Evolutionary conservation across 2,113 vertebrate genomes (phyloP), one percentile per base, ranked within the genome.

Genomic region (Arvicanthis niloticus): DNA sequence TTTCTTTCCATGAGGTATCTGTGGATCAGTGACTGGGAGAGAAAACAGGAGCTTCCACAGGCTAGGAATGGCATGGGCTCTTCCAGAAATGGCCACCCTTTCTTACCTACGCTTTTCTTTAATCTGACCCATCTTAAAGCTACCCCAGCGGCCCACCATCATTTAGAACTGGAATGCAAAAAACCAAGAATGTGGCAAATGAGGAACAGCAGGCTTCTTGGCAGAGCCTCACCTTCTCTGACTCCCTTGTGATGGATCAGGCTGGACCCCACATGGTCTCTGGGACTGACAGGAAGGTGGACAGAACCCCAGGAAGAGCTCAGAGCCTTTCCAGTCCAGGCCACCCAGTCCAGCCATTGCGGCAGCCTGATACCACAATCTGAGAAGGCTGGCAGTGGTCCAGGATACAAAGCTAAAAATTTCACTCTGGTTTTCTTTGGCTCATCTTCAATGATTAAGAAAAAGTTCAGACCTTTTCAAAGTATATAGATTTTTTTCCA

Each of bases 401-500:
- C 45, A 8, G 3, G 34, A 62, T 70, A 70, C 40, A 53, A 58
- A 75, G 34, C 3, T 0, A 42, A 68, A 7, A 0, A 76, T 56
- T 65, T 89, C 48, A 45, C 60, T 85, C 92, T 42, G 26, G 48
- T 70, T 87, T 95, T 70, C 67, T 75, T 31, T 80, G 48, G 34
- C 10, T 91, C 77, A n/a, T 70, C 73, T 45, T 70, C 5, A 70
- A 2, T 22, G n/a, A 81, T 58, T 26, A 80, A 73, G 40, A 81
- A 88, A 89, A 84, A 84, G 62, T 60, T 92, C 4, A 76, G 72
- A 86, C 10, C 1, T 93, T 92, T 84, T 65, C 95, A 70, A 91
- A 76, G 82, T 51, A 16, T 26, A 87, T 4, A 93, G 94, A 84
- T 80, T 80, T 84, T 84, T 80, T 56, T 56, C 40, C 62, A 62